phyloP scores from a whole-genome alignment of 2,797 vertebrate species.

The Chaunax sp. region DNA sequence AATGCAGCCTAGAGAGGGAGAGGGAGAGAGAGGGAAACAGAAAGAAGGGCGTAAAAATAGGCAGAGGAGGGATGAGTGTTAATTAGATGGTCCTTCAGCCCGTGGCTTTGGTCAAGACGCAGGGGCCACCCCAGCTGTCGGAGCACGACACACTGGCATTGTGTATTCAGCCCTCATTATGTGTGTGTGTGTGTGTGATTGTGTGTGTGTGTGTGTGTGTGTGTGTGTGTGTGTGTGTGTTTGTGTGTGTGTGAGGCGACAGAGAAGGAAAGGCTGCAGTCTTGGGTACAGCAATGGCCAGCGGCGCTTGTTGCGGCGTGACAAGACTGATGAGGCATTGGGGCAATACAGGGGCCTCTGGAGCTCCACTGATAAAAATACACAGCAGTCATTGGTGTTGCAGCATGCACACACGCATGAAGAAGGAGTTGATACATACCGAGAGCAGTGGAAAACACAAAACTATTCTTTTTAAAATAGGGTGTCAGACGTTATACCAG shows the following conservation, averaged over 20 bases:
- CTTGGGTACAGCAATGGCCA: slow-evolving; percentile 83
- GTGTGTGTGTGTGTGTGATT: slow-evolving; percentile 69
- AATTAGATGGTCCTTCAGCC: slow-evolving; percentile 89
- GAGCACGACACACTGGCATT: slow-evolving; percentile 87
- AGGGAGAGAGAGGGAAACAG: slow-evolving; percentile 58
- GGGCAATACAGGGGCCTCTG: slow-evolving; percentile 75
- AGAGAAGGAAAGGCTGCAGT: slow-evolving; percentile 71
- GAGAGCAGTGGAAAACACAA: slow-evolving; percentile 11
- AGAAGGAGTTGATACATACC: slow-evolving; percentile 13
- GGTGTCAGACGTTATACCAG: background rate
- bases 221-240: slow-evolving; percentile 36
- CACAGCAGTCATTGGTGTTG: slow-evolving; percentile 58
- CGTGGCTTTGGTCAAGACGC: slow-evolving; percentile 82
- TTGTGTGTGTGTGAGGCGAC: slow-evolving; percentile 49
- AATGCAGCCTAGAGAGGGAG: slow-evolving; percentile 72
- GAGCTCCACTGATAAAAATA: slow-evolving; percentile 81
- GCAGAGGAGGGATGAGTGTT: slow-evolving; percentile 82
- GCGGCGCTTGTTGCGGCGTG: slow-evolving; percentile 80
- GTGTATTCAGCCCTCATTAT: slow-evolving; percentile 88
- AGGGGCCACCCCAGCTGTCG: slow-evolving; percentile 86
- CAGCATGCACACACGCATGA: slow-evolving; percentile 17
- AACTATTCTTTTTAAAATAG: slow-evolving; percentile 21
- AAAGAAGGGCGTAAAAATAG: slow-evolving; percentile 48
- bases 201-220: slow-evolving; percentile 32
- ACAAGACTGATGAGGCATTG: slow-evolving; percentile 86